These are phyloP conservation scores for Protonemura montana DNA, from an alignment of 2,888 invertebrate species.

Conservation along the genomic window DNA sequence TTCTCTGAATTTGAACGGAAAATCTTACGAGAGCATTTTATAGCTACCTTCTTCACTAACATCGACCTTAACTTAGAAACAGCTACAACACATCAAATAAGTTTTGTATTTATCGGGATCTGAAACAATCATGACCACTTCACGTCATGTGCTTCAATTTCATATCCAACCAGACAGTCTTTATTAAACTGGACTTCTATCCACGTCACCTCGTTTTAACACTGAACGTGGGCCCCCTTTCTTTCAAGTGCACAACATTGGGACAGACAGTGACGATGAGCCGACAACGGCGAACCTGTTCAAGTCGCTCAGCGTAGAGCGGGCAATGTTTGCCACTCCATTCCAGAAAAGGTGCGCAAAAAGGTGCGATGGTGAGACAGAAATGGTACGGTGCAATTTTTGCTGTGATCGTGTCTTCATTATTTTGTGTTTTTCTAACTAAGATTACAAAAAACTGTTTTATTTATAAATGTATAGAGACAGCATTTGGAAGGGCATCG, in stretches of 20 bases:
- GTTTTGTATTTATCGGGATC: neutral
- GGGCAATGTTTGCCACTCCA: neutral
- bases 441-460: neutral
- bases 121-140: neutral
- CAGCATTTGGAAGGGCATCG: constrained; percentile 30
- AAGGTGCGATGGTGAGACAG: neutral
- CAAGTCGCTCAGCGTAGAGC: too few species aligned
- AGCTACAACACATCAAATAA: neutral
- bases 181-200: neutral
- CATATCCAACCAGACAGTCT: neutral
- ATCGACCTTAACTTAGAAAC: neutral
- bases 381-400: constrained; percentile 1
- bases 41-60: neutral
- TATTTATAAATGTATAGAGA: neutral
- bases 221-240: too few species aligned
- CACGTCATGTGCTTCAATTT: neutral
- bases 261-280: too few species aligned
- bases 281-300: too few species aligned
- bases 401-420: neutral
- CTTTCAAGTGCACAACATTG: too few species aligned
- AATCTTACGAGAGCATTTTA: neutral
- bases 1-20: neutral
- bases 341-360: neutral
- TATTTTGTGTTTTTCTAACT: neutral
- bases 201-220: too few species aligned